Evolutionary conservation across 2,797 vertebrate species (phyloP), one percentile per base, ranked within the genome.

Genomic region (Okamejei kenojei): DNA sequence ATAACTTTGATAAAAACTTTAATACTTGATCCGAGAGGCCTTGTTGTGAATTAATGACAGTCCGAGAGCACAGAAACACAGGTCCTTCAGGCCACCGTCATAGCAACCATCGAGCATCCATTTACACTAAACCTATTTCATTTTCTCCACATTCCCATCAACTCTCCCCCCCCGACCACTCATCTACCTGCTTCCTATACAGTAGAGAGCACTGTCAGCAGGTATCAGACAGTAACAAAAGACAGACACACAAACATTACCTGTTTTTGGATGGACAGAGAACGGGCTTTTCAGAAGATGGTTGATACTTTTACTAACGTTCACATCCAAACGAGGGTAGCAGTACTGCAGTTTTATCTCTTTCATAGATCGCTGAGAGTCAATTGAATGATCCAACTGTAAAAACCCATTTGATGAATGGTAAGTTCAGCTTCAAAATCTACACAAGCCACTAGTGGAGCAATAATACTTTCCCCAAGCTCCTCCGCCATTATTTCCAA

Each of bases 291-390:
- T 99, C 94, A 99, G 96, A 94, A 99, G 96, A 94, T 99, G 98
- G 94, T 98, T 98, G 2, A 99, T 94, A 1, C 98, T 98, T 96
- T 99, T 99, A 95, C 98, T 99, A 95, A 99, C 98, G 0, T 99
- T 99, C 81, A 98, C 95, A 93, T 99, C 99, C 0, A 99, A 97
- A 1, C 98, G 97, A 0, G 99, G 99, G 95, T 99, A 99, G 96
- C 98, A 99, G 94, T 97, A 98, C 95, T 99, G 99, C 94, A 99
- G 96, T 98, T 99, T 98, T 94, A 99, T 97, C 95, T 99, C 98
- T 94, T 96, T 23, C 45, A 74, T n/a, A 35, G 2, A 45, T 1
- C 2, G 38, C 38, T 88, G 29, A 17, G 5, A 26, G 58, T 0
- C 32, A 10, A 45, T 81, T 23, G 45, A 0, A 54, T 2, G 1